Evolutionary conservation across 2,113 vertebrate genomes (phyloP).

Genomic region (Pogona vitticeps): DNA sequence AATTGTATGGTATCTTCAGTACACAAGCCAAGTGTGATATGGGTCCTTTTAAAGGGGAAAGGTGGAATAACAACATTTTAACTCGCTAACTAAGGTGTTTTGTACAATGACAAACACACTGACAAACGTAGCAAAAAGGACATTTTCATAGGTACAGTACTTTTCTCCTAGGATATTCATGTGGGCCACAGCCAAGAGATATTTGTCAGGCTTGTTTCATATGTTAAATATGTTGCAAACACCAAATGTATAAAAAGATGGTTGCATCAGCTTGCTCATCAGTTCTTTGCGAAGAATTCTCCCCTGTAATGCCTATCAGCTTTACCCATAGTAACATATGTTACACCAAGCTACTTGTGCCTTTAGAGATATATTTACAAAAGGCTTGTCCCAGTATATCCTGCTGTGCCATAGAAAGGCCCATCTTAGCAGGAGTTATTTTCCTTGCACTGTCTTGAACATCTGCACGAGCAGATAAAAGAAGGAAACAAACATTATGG

Average conservation of each 20-base stretch:
- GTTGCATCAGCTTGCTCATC: not conserved
- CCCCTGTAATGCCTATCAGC: not conserved
- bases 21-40: too few relatives aligned
- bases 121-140: too few relatives aligned
- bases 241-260: not conserved
- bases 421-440: not conserved
- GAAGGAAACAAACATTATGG: not conserved
- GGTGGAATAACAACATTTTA: too few relatives aligned
- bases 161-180: not conserved
- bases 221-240: not conserved
- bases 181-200: not conserved
- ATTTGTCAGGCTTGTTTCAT: not conserved
- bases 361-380: not conserved
- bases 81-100: too few relatives aligned
- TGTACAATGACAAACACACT: too few relatives aligned
- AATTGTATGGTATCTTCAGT: too few relatives aligned
- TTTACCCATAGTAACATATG: not conserved
- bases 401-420: accelerated
- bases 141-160: too few relatives aligned
- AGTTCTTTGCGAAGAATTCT: not conserved
- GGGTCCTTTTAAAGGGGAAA: too few relatives aligned
- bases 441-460: not conserved
- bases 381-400: not conserved
- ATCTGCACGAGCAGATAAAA: conserved; percentile 7
- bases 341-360: not conserved